Conservation (phyloP, 2,888 invertebrate species). For the Acronicta leporina region DNA sequence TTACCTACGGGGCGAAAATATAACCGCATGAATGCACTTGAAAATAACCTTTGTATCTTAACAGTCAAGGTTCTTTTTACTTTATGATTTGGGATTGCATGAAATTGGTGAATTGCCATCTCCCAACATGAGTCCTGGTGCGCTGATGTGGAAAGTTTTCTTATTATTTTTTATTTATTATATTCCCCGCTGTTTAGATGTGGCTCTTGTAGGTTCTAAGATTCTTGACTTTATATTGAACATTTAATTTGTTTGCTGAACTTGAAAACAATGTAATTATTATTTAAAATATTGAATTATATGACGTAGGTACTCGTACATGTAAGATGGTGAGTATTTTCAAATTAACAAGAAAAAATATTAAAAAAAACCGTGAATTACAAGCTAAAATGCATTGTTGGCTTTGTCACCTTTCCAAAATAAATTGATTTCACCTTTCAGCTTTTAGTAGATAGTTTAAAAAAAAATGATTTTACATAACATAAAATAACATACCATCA, state of each 20-base stretch:
- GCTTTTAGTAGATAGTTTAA: no score
- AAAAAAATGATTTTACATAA: no score
- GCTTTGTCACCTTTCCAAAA: no score
- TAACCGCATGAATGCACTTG: conserved; percentile 21
- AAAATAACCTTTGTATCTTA: conserved; percentile 56
- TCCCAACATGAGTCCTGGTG: conserved; percentile 72
- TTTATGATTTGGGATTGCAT: conserved; percentile 50
- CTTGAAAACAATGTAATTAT: conserved; percentile 2
- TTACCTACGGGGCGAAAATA: conserved; percentile 69
- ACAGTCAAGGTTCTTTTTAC: conserved; percentile 61
- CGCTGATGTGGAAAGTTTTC: conserved; percentile 86
- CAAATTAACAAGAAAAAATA: no score
- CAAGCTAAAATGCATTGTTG: no score
- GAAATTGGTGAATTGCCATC: conserved; percentile 75
- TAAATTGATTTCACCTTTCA: no score
- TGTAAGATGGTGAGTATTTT: no score
- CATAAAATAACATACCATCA: no score
- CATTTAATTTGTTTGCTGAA: conserved; percentile 13
- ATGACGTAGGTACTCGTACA: no score
- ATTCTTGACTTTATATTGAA: conserved; percentile 31
- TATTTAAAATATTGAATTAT: no score
- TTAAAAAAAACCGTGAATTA: no score
- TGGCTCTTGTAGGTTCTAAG: conserved; percentile 63
- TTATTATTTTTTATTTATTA: conserved; percentile 88
- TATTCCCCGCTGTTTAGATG: conserved; percentile 75